These are phyloP conservation scores for Tethya wilhelma DNA, from an alignment of 37 sponge, comb jelly and placozoan genomes.

Conservation along the genomic window DNA sequence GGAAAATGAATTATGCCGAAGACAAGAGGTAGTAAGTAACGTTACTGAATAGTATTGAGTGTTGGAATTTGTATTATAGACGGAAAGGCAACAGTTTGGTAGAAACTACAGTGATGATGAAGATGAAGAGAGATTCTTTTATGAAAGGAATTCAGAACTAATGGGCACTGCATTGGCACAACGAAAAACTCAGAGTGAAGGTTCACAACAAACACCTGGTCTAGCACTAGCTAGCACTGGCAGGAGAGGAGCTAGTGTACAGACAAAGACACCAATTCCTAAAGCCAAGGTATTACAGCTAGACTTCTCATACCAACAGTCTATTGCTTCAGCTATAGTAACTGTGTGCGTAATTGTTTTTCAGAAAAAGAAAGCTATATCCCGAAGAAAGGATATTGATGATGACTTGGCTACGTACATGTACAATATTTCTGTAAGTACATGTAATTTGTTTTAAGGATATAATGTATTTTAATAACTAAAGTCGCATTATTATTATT, in stretches of 20 bases:
- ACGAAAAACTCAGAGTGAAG: background rate
- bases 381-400: slow-evolving; percentile 33
- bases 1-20: slow-evolving; percentile 42
- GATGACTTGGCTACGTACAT: slow-evolving; percentile 58
- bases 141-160: background rate
- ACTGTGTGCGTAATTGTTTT: background rate
- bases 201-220: background rate
- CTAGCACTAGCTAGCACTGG: background rate
- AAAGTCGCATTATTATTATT: too few relatives aligned
- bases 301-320: background rate
- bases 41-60: background rate
- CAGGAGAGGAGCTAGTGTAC: background rate
- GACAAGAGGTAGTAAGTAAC: slow-evolving; percentile 26
- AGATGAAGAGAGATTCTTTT: slow-evolving; percentile 22
- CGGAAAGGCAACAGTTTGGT: slow-evolving; percentile 29
- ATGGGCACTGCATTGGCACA: slow-evolving; percentile 28
- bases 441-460: background rate
- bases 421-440: slow-evolving; percentile 59
- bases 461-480: too few relatives aligned
- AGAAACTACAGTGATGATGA: slow-evolving; percentile 59
- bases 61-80: slow-evolving; percentile 30
- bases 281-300: background rate
- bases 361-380: slow-evolving; percentile 56
- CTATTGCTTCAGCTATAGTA: background rate
- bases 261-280: background rate